Evolutionary conservation across 2,888 invertebrate species (phyloP).

Genomic region (Acronicta psi): DNA sequence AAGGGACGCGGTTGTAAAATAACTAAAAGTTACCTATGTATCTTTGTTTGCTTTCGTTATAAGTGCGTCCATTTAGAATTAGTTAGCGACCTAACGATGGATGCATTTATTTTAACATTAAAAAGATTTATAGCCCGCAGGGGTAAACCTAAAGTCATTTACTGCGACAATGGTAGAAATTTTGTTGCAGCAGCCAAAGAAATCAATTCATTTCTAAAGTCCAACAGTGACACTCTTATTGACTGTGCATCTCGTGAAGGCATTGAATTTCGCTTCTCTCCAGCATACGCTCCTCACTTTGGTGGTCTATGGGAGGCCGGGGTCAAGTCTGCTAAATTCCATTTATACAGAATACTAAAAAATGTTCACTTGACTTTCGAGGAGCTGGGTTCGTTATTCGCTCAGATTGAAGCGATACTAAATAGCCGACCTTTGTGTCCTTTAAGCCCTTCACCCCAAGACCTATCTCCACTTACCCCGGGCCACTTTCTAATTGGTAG

Average conservation of each 20-base stretch:
- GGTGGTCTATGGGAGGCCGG: slow-evolving; percentile 1
- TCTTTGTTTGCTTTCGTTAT: slow-evolving; percentile 4
- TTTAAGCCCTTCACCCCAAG: slow-evolving; percentile 2
- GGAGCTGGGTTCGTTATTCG: slow-evolving; percentile 3
- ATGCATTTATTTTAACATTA: slow-evolving; percentile 2
- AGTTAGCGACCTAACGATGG: slow-evolving; percentile 7
- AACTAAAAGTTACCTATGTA: slow-evolving; percentile 3
- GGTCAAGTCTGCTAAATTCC: neutral
- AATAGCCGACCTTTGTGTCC: slow-evolving; percentile 15
- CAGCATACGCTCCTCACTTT: slow-evolving; percentile 36
- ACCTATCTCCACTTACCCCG: slow-evolving; percentile 14
- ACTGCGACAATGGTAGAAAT: slow-evolving; percentile 14
- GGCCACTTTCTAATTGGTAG: slow-evolving; percentile 18
- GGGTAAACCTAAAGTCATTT: slow-evolving; percentile 5
- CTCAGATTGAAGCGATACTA: slow-evolving; percentile 13
- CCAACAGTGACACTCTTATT: neutral
- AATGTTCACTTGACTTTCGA: slow-evolving; percentile 5
- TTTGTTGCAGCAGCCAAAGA: slow-evolving; percentile 9
- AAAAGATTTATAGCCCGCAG: slow-evolving; percentile 7
- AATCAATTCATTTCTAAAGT: neutral
- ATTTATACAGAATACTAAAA: slow-evolving; percentile 2
- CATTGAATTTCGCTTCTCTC: slow-evolving; percentile 26
- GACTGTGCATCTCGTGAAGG: slow-evolving; percentile 25
- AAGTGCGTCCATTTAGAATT: slow-evolving; percentile 8
- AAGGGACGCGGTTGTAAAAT: slow-evolving; percentile 6